A percentile compares a stretch with the other conserved stretches of the same genome.
Conservation (phyloP, 2,113 vertebrate genomes). For the Nipponia nippon region DNA sequence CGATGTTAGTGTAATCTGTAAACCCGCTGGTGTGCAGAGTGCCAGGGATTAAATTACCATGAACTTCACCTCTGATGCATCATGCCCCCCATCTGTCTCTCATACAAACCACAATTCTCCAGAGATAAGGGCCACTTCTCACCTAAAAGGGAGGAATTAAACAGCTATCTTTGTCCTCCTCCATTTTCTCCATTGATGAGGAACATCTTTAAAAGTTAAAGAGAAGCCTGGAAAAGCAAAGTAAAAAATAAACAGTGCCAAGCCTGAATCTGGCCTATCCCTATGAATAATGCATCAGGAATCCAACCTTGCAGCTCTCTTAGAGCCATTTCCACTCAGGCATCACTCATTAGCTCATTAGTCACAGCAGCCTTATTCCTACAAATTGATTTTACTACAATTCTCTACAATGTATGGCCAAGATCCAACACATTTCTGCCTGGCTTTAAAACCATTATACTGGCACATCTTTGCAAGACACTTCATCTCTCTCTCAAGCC, state of each 20-base stretch:
- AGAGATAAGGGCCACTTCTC: background rate
- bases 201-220: background rate
- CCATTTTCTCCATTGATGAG: background rate
- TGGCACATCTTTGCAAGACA: background rate
- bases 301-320: slow-evolving; percentile 32
- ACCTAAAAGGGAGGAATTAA: background rate
- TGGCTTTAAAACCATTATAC: background rate
- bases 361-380: slow-evolving; percentile 38
- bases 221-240: background rate
- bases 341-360: slow-evolving; percentile 48
- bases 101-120: background rate
- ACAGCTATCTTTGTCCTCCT: background rate
- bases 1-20: background rate
- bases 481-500: background rate
- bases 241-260: background rate
- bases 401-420: slow-evolving; percentile 5
- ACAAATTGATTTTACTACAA: slow-evolving; percentile 47
- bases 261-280: background rate
- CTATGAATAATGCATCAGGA: background rate
- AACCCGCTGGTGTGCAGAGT: background rate
- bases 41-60: background rate
- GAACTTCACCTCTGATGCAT: background rate
- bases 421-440: background rate
- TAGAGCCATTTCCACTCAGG: background rate
- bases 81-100: background rate